Evolutionary conservation across 1,140 invertebrate genomes (phyloP).

Genomic region (Sitobion miscanthi): DNA sequence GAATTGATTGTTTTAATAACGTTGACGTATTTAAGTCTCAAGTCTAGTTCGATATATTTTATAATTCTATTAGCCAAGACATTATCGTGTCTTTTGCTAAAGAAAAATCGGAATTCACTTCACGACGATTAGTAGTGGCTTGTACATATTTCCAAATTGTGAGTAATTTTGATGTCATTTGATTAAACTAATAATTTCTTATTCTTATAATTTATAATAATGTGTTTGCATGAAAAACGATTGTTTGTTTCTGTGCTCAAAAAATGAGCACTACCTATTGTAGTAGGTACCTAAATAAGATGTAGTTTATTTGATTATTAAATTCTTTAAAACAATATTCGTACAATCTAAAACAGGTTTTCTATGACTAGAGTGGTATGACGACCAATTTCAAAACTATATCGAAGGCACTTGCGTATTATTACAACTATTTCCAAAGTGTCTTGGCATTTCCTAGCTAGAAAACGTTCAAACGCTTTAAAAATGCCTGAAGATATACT

Average conservation of each 20-base stretch:
- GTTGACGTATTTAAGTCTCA: background rate
- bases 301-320: background rate
- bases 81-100: background rate
- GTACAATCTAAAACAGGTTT: background rate
- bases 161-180: background rate
- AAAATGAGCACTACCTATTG: background rate
- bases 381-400: too few species aligned
- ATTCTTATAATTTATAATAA: background rate
- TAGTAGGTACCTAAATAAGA: background rate
- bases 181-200: background rate
- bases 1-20: background rate
- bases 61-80: background rate
- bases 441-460: too few species aligned
- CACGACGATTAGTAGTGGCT: background rate
- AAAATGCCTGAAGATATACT: too few species aligned
- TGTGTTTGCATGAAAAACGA: background rate
- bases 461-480: too few species aligned
- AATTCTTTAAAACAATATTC: background rate
- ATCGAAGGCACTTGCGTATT: too few species aligned
- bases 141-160: background rate
- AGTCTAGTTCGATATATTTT: background rate
- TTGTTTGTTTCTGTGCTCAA: background rate
- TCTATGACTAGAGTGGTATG: too few species aligned
- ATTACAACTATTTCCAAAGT: too few species aligned
- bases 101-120: background rate